Base-by-base conservation (phyloP, 2,113 vertebrate genomes). In the Pluvianellus socialis region DNA sequence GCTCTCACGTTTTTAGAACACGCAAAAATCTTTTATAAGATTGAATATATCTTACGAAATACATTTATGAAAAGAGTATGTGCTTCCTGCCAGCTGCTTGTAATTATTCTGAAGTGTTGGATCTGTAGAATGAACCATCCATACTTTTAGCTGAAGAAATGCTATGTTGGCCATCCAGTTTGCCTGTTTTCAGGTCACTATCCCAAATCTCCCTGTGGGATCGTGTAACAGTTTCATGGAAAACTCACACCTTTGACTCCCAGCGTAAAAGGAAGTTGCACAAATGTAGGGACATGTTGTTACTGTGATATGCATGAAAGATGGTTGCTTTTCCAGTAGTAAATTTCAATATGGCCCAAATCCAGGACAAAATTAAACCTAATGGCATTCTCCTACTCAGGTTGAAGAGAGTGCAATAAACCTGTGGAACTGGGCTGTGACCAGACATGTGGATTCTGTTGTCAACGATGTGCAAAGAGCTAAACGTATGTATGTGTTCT, bases 401-500 rank as follows among this genome's bases (percentile, higher is more conserved):
- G 75, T 99, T 75, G 99, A 99, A 97, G 98, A 99, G 89, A 95
- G 76, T 97, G 98, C 99, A 71, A 17, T 99, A 89, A 98, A 95
- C 65, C 97, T 99, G 90, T 99, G 99, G 99, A 99, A 99, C 96
- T 99, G 99, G 99, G 96, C 98, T 84, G 98, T 99, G 74, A 98
- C 98, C 30, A 99, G 98, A 91, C 98, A 98, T 94, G 66, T 49
- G 12, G 87, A 47, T 50, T 96, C 94, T 45, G 35, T 95, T 55
- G 94, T 99, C 75, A 98, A 19, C 84, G 97, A 98, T 75, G 96
- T 97, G 28, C 98, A 99, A 80, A 98, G 97, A 97, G 98, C 98
- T 92, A 99, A 99, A 98, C 30, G 99, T 99, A 97, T 0, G 95
- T 98, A 91, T 85, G 33, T 10, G 4, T 90, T 76, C 75, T 83